phyloP scores from a whole-genome alignment of 2,888 invertebrate species.

The Parnassius smintheus region DNA sequence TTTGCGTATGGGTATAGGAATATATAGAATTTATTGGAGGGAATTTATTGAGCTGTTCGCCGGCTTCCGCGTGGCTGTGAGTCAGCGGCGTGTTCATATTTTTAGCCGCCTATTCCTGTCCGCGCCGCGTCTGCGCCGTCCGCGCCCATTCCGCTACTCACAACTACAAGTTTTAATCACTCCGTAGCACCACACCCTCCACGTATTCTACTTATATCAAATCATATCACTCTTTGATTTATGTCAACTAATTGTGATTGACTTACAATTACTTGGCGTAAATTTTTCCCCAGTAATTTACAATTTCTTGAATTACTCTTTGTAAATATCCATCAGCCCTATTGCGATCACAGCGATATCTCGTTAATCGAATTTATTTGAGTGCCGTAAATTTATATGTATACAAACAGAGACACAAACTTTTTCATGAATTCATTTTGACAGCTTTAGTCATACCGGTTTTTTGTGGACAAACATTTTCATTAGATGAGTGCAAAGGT shows the following conservation, averaged over 20 bases:
- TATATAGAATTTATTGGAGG: slow-evolving; percentile 21
- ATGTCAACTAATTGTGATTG: no score
- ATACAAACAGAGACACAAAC: no score
- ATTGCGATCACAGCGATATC: no score
- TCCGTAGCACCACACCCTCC: slow-evolving; percentile 36
- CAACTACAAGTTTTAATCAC: slow-evolving; percentile 33
- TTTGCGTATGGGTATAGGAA: slow-evolving; percentile 6
- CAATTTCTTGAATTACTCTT: no score
- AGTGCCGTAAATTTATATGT: no score
- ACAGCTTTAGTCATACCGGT: no score
- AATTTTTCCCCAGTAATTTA: no score
- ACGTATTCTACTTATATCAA: slow-evolving; percentile 27
- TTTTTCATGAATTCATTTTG: neutral
- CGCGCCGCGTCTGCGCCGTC: slow-evolving; percentile 36
- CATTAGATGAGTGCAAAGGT: no score
- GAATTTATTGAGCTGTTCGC: slow-evolving; percentile 60
- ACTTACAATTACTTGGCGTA: no score
- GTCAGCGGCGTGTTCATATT: slow-evolving; percentile 58
- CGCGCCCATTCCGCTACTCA: slow-evolving; percentile 29
- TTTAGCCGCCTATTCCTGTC: slow-evolving; percentile 63
- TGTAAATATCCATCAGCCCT: no score
- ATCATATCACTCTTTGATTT: neutral
- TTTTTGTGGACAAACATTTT: no score
- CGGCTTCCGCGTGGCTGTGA: slow-evolving; percentile 59
- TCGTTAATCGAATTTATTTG: no score